These are phyloP conservation scores for Sterrhoptilus dennistouni DNA, from an alignment of 2,113 vertebrate genomes.

Conservation along the genomic window DNA sequence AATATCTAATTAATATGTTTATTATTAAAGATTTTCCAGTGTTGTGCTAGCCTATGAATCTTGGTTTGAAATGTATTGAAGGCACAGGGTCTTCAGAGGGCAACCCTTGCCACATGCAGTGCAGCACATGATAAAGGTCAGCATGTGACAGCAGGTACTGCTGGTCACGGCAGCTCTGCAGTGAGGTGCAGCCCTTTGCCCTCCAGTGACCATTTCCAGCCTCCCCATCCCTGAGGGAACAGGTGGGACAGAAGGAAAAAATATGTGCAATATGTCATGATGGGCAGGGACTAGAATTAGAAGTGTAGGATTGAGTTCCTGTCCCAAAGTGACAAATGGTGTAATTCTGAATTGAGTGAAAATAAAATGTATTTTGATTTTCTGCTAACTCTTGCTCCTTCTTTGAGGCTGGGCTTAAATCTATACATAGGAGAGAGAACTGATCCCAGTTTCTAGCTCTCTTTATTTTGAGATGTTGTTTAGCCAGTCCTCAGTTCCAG, in stretches of 20 bases:
- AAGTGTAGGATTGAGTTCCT: neutral
- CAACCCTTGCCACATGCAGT: accelerated
- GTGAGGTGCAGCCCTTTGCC: neutral
- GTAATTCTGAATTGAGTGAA: neutral
- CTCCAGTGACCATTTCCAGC: accelerated
- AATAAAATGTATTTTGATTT: neutral
- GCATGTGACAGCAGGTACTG: accelerated
- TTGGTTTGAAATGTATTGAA: neutral
- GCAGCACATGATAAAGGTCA: neutral
- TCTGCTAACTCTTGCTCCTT: neutral
- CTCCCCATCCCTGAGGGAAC: neutral
- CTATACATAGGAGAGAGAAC: neutral
- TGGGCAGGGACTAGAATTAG: neutral
- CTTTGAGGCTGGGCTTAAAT: neutral
- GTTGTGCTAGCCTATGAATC: neutral
- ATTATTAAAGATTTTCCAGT: neutral
- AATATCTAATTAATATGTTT: neutral
- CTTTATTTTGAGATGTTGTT: neutral
- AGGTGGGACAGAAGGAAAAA: neutral
- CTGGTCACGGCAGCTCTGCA: neutral
- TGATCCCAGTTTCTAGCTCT: neutral
- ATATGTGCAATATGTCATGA: neutral
- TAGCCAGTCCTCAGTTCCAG: neutral
- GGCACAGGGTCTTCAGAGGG: neutral
- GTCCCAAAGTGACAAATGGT: neutral